These are phyloP conservation scores for Sisor rabdophorus DNA, from an alignment of 2,113 vertebrate genomes.

Conservation along the genomic window DNA sequence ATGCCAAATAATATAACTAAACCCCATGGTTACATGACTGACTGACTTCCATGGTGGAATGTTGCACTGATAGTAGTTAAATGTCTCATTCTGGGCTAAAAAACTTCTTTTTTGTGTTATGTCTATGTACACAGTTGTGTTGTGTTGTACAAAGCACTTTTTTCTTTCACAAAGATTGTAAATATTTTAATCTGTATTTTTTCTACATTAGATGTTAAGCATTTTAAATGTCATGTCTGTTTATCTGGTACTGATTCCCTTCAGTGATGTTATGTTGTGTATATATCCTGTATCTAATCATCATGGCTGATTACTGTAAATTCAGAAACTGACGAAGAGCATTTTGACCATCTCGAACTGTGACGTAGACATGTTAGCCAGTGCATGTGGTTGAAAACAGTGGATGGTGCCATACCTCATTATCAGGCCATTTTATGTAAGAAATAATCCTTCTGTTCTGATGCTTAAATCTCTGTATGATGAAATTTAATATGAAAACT, in stretches of 20 bases:
- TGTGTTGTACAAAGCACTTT: constrained; percentile 63
- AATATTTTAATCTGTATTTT: constrained; percentile 63
- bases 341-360: constrained; percentile 28
- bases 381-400: not conserved
- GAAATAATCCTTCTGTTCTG: constrained; percentile 6
- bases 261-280: constrained; percentile 19
- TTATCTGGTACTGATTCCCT: not conserved
- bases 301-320: constrained; percentile 26
- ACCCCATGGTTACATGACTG: not conserved
- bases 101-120: constrained; percentile 31
- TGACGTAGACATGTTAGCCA: constrained; percentile 14
- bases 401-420: constrained; percentile 18
- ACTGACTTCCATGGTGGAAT: constrained; percentile 8
- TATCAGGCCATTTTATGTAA: constrained; percentile 16
- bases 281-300: constrained; percentile 23
- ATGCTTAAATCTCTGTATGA: constrained; percentile 45
- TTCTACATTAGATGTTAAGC: constrained; percentile 52
- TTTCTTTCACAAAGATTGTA: constrained; percentile 60
- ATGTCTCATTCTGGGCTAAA: constrained; percentile 13
- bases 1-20: constrained; percentile 14
- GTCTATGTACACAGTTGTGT: constrained; percentile 29
- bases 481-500: constrained; percentile 57
- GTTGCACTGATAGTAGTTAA: constrained; percentile 19
- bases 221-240: constrained; percentile 13
- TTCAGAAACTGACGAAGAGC: constrained; percentile 2